Base-by-base conservation (phyloP, 1,140 invertebrate genomes). In the Eriocheir sinensis region DNA sequence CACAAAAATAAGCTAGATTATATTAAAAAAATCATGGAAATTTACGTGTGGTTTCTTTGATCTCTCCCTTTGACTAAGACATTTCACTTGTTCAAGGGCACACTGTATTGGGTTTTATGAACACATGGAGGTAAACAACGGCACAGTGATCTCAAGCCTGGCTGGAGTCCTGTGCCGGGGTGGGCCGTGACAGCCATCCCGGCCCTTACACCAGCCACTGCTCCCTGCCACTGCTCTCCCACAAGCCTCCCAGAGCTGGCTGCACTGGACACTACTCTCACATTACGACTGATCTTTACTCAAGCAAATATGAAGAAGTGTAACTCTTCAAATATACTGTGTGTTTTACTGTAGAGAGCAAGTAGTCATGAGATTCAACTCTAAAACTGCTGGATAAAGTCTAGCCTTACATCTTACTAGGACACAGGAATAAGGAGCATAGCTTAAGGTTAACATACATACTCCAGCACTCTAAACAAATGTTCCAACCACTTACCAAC, bases 401-500 rank as follows among this genome's bases (percentile, higher is more conserved):
- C 60, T 72, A 72, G 60, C 60, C 60, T 6, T 72, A n/a, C n/a
- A n/a, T 27, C 60, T 72, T n/a, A 72, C 27, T 72, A n/a, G 60
- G 4, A 72, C n/a, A 72, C 17, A 21, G 60, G 2, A 72, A 72
- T 72, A 72, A n/a, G n/a, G n/a, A n/a, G n/a, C 60, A 72, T 6
- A n/a, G n/a, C 60, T 72, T 21, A 53, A 21, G 48, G 80, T 38
- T 83, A 83, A 32, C 60, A 72, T 83, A 53, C 48, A 53, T 53
- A 53, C 48, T 83, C 6, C 27, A 8, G 34, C 27, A 83, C 44
- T 83, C 41, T 53, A 81, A 40, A 48, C 44, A n/a, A 44, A 53
- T 93, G 30, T 34, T 53, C 38, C 41, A 17, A 89, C 81, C 53
- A 94, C 93, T 94, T 94, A 94, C 93, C 93, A 94, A 89, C 93